Base-by-base conservation (phyloP, 2,113 vertebrate species). In the Psittacara wagleri region DNA sequence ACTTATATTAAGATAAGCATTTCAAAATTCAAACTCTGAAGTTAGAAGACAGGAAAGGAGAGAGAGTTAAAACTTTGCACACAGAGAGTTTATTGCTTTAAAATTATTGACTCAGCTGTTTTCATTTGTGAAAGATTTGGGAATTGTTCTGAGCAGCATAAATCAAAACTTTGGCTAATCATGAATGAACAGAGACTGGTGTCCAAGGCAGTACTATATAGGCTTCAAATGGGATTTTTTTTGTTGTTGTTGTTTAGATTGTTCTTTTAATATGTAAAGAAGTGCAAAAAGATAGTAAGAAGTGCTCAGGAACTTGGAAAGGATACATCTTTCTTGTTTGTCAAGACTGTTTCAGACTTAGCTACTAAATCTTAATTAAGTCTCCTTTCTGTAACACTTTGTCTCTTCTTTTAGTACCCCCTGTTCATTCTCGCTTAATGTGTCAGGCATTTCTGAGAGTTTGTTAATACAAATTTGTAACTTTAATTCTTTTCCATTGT, bases 101-200 rank as follows among this genome's bases (percentile, higher is more conserved):
- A 88, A 94, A 64, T 73, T 75, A 87, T 89, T 97, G 87, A 91
- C 95, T 97, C 89, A 78, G 82, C 86, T 95, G 90, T 74, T 95
- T 87, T 74, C 72, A n/a, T 74, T 94, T 95, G 55, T 46, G 61
- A 73, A 70, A 66, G 85, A 33, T 92, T 57, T 41, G 73, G 67
- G 73, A 83, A 88, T 93, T 95, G 66, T 93, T 93, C 41, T 90
- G 44, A 90, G 90, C 78, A 74, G 80, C 0, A 5, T 84, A 92
- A 80, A 94, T 91, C 76, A 80, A 86, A 77, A 44, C 28, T 66
- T 92, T 95, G 72, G 93, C 88, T 88, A 78, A 39, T 92, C 28
- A 37, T 93, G 86, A 96, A 94, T 92, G 92, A 96, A 88, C 39
- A 25, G 85, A 83, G 90, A 33, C 55, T 69, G 79, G 33, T 76